phyloP scores from a whole-genome alignment of 2,797 vertebrate species.

The Tiaroga cobitis region DNA sequence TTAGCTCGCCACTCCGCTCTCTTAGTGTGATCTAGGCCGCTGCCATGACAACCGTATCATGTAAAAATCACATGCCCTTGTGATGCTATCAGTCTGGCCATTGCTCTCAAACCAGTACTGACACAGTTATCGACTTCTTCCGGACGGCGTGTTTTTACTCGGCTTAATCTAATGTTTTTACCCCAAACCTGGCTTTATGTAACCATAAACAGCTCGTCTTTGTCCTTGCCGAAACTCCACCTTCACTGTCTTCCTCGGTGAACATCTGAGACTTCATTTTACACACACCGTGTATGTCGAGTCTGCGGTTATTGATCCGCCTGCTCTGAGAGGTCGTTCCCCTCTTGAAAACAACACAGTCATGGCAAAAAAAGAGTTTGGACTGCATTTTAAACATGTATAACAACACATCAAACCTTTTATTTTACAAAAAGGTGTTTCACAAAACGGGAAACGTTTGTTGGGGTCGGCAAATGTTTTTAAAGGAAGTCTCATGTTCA shows the following conservation, averaged over 20 bases:
- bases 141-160: background rate
- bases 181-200: background rate
- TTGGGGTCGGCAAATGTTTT: no score
- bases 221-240: background rate
- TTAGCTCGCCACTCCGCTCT: background rate
- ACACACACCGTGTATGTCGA: background rate
- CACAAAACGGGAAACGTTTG: background rate
- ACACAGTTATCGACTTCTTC: constrained; percentile 23
- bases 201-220: background rate
- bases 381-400: background rate
- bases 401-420: background rate
- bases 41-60: constrained; percentile 63
- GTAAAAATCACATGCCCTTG: constrained; percentile 46
- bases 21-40: constrained; percentile 47
- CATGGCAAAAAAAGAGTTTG: background rate
- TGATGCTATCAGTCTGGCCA: constrained; percentile 54
- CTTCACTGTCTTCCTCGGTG: background rate
- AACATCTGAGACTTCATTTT: background rate
- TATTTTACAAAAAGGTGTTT: background rate
- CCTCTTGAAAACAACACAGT: background rate
- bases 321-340: background rate
- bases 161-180: background rate
- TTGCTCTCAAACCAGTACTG: constrained; percentile 27
- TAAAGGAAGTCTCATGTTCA: background rate
- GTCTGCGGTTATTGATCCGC: background rate